Conservation (phyloP, 2,113 vertebrate genomes). For the Nothobranchius furzeri region DNA sequence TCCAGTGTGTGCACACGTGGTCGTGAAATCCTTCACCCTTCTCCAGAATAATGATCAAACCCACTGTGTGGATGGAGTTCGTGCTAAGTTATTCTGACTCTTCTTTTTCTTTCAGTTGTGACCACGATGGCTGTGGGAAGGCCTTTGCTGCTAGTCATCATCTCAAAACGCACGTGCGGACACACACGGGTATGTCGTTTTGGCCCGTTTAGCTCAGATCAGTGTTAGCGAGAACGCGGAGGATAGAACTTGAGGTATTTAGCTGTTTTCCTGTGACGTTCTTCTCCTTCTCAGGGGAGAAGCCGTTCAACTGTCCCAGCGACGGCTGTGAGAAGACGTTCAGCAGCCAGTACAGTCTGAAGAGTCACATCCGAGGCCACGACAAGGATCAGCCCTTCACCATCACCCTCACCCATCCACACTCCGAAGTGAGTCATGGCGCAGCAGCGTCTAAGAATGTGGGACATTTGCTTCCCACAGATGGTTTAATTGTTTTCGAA, state of each 20-base stretch:
- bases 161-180: slow-evolving; percentile 97
- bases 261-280: neutral
- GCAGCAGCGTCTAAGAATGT: neutral
- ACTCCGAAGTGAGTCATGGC: slow-evolving; percentile 86
- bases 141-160: slow-evolving; percentile 99
- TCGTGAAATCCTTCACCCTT: neutral
- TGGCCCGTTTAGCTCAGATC: neutral
- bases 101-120: slow-evolving; percentile 81
- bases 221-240: neutral
- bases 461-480: neutral
- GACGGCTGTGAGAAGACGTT: slow-evolving; percentile 97
- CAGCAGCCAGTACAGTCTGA: slow-evolving; percentile 96
- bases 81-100: neutral
- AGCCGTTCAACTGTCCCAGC: slow-evolving; percentile 96
- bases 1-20: neutral
- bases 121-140: slow-evolving; percentile 97
- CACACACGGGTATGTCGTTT: slow-evolving; percentile 90
- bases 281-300: slow-evolving; percentile 83
- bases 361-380: slow-evolving; percentile 96
- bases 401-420: slow-evolving; percentile 81
- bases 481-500: neutral
- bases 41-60: neutral
- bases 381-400: slow-evolving; percentile 88
- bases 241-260: too few relatives aligned
- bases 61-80: neutral